Conservation (phyloP, 2,797 vertebrate genomes). For the Diplodus puntazzo region DNA sequence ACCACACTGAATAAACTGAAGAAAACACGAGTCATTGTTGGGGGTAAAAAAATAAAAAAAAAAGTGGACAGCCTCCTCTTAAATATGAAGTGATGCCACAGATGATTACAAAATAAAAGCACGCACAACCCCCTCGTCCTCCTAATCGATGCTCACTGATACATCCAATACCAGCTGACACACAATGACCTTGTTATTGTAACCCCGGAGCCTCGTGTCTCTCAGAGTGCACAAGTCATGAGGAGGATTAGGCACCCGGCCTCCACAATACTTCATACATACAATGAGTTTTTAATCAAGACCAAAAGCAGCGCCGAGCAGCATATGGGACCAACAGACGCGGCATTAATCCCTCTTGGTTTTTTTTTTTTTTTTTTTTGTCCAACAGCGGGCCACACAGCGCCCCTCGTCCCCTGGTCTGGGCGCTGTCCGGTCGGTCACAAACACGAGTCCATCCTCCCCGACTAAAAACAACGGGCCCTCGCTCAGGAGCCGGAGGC, state of each 20-base stretch:
- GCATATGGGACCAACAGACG: slow-evolving; percentile 86
- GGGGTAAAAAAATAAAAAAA: no score
- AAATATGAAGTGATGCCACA: no score
- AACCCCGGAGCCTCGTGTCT: slow-evolving; percentile 73
- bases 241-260: slow-evolving; percentile 71
- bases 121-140: background rate
- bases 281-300: slow-evolving; percentile 87
- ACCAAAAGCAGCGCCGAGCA: slow-evolving; percentile 72
- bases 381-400: slow-evolving; percentile 75
- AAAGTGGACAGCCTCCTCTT: no score
- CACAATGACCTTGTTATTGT: slow-evolving; percentile 70
- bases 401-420: slow-evolving; percentile 52
- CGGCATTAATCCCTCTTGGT: slow-evolving; percentile 80
- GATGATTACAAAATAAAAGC: background rate
- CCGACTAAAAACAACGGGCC: slow-evolving; percentile 25
- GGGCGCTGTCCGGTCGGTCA: slow-evolving; percentile 56
- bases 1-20: no score
- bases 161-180: slow-evolving; percentile 31
- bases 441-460: slow-evolving; percentile 29
- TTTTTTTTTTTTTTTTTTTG: slow-evolving; percentile 47
- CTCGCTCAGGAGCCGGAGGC: slow-evolving; percentile 20
- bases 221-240: slow-evolving; percentile 79
- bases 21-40: no score
- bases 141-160: slow-evolving; percentile 35
- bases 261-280: slow-evolving; percentile 74